These are phyloP conservation scores for Heliocidaris erythrogramma DNA, from an alignment of 35 echinoderm and acorn worm genomes.

Conservation along the genomic window DNA sequence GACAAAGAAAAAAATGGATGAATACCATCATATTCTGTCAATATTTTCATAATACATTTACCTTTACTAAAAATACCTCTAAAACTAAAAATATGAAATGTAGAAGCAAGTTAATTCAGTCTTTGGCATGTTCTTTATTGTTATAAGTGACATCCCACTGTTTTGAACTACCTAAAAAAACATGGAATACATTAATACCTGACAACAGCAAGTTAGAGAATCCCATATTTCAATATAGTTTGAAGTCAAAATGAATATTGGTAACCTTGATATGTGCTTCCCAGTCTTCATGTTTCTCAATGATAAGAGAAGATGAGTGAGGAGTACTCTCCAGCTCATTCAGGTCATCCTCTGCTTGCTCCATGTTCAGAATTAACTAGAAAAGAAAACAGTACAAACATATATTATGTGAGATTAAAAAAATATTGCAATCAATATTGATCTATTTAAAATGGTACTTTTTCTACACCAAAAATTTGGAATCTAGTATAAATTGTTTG, in stretches of 20 bases:
- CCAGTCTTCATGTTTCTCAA: slow-evolving; percentile 47
- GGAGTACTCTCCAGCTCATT: slow-evolving; percentile 25
- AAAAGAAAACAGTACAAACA: not conserved
- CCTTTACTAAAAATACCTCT: no score
- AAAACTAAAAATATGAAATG: no score
- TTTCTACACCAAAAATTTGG: no score
- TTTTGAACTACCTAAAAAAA: not conserved
- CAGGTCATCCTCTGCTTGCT: slow-evolving; percentile 32
- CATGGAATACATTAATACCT: no score
- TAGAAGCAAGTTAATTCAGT: no score
- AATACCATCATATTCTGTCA: no score
- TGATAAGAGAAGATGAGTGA: slow-evolving; percentile 18
- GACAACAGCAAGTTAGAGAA: not conserved
- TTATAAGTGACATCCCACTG: not conserved
- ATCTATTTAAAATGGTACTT: no score
- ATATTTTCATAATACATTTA: no score
- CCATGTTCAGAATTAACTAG: slow-evolving; percentile 36
- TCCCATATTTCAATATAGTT: not conserved
- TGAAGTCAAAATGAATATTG: not conserved
- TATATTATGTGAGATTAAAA: not conserved
- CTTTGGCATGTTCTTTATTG: not conserved
- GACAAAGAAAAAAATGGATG: no score
- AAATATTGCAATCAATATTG: no score
- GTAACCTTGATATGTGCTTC: slow-evolving; percentile 42
- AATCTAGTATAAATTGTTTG: no score